Base-by-base conservation (phyloP, 37 sponge, comb jelly and placozoan species). In the Hormiphora californensis region DNA sequence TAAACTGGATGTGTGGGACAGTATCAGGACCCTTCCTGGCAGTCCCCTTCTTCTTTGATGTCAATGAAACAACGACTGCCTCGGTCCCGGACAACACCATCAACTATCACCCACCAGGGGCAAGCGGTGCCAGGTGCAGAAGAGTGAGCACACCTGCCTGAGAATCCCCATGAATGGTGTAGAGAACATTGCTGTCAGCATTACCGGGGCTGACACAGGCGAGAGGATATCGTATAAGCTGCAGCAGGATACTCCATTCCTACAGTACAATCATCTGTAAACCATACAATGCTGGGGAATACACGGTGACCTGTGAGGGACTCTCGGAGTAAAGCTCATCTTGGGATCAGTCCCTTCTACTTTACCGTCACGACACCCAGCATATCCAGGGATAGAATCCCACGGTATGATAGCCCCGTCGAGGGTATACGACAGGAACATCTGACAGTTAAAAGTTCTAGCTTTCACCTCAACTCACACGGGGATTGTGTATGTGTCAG, bases 201-300 rank as follows among this genome's bases (percentile, higher is more conserved):
- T 57, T 28, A 57, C 61, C 17, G 27, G 61, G 21, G 61, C n/a
- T 5, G 27, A 57, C 61, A 57, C 30, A 25, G 21, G 22, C 22
- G 61, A 57, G 61, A 57, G 27, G 22, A 57, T 57, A 25, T 57
- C 61, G n/a, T 57, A 57, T 30, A 57, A 57, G 61, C 61, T 57
- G 61, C 30, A 28, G 61, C n/a, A 25, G n/a, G 61, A 57, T 30
- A 57, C n/a, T n/a, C n/a, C n/a, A 57, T 30, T 25, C n/a, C 17
- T 57, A 57, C 61, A 57, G 61, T 15, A 57, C 61, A 28, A 15
- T 57, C 61, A 57, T 57, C 7, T 57, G 61, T 15, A 57, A 57
- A 15, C 61, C 61, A 57, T 57, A 57, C 61, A 25, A 57, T 12
- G 21, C 61, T 15, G 61, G 61, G 27, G 61, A 30, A 30, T 57